Evolutionary conservation across 2,797 vertebrate species (phyloP).

Genomic region (Rhinella marina): DNA sequence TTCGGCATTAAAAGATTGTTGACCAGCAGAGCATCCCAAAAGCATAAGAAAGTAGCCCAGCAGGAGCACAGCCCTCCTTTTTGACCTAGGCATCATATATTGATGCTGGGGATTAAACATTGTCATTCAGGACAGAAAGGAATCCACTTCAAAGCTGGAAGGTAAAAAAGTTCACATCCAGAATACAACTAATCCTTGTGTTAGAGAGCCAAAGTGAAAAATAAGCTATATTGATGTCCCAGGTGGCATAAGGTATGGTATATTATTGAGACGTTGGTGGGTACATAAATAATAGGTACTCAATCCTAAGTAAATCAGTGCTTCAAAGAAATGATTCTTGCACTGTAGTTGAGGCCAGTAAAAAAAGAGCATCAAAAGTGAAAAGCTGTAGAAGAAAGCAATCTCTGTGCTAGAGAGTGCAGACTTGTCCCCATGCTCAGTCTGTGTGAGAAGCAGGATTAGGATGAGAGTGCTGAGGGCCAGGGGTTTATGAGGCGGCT

Average conservation of each 20-base stretch:
- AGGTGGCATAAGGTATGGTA: slow-evolving; percentile 12
- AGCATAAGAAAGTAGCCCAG: slow-evolving; percentile 34
- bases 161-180: slow-evolving; percentile 22
- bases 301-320: slow-evolving; percentile 29
- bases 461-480: slow-evolving; percentile 29
- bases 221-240: neutral
- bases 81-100: slow-evolving; percentile 38
- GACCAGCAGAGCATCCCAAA: slow-evolving; percentile 34
- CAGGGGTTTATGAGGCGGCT: slow-evolving; percentile 39
- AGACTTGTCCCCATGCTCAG: slow-evolving; percentile 53
- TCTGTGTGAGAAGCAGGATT: slow-evolving; percentile 46
- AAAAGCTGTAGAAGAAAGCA: slow-evolving; percentile 37
- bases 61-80: slow-evolving; percentile 3
- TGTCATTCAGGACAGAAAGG: slow-evolving; percentile 11
- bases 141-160: slow-evolving; percentile 25
- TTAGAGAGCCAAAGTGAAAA: slow-evolving; percentile 12
- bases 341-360: neutral
- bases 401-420: slow-evolving; percentile 52
- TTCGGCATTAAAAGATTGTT: slow-evolving; percentile 35
- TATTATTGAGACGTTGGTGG: neutral
- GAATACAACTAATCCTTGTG: slow-evolving; percentile 8
- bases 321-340: slow-evolving; percentile 44
- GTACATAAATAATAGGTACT: slow-evolving; percentile 7
- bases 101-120: slow-evolving; percentile 22
- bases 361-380: slow-evolving; percentile 26